Percentiles rank a stretch among this genome's conserved stretches.
phyloP scores from a whole-genome alignment of 2,113 vertebrate species.

The Phasianus colchicus region DNA sequence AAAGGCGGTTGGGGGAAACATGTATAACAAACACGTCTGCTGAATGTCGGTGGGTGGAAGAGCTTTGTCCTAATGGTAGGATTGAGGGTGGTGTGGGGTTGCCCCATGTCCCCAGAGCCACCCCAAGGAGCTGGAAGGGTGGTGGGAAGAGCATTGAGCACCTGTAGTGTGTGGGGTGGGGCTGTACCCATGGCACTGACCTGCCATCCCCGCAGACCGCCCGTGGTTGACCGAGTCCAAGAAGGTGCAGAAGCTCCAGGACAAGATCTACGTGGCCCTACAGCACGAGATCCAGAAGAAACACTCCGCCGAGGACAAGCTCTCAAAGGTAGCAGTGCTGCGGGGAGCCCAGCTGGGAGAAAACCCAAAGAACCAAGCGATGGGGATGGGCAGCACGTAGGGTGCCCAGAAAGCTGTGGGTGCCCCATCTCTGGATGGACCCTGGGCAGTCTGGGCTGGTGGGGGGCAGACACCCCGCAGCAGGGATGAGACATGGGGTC shows the following conservation, averaged over 20 bases:
- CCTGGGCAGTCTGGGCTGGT: no score
- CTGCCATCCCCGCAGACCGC: slow-evolving; percentile 71
- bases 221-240: slow-evolving; percentile 87
- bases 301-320: slow-evolving; percentile 83
- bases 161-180: rapidly evolving
- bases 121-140: background rate
- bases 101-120: rapidly evolving
- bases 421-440: no score
- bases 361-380: background rate
- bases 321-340: slow-evolving; percentile 80
- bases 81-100: rapidly evolving
- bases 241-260: slow-evolving; percentile 91
- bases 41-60: background rate
- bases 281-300: slow-evolving; percentile 87
- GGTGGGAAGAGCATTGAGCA: background rate
- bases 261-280: slow-evolving; percentile 87
- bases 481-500: no score
- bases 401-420: no score
- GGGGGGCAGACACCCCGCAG: no score
- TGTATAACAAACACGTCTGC: background rate
- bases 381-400: rapidly evolving
- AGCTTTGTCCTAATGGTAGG: rapidly evolving
- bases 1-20: background rate
- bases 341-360: rapidly evolving
- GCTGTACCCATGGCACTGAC: background rate